Evolutionary conservation across 2,888 invertebrate genomes (phyloP).

Genomic region (Cephus spinipes): DNA sequence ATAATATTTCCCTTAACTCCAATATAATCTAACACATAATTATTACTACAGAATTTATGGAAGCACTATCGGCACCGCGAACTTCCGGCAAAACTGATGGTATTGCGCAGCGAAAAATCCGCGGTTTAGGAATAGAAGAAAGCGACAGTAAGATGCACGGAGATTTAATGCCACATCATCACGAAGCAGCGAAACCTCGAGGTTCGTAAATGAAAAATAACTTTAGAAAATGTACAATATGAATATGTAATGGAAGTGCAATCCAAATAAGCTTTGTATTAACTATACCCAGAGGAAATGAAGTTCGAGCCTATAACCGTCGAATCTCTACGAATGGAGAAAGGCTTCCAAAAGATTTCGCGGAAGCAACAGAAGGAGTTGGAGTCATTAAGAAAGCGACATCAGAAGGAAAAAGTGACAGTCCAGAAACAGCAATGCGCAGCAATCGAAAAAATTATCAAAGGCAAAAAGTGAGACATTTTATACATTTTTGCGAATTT

Average conservation of each 20-base stretch:
- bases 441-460: conserved; percentile 92
- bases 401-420: conserved; percentile 89
- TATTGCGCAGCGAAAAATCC: conserved; percentile 83
- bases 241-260: neutral
- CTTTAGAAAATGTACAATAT: neutral
- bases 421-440: conserved; percentile 93
- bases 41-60: conserved; percentile 88
- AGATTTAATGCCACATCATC: conserved; percentile 53
- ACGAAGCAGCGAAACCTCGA: conserved; percentile 56
- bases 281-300: conserved; percentile 62
- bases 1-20: neutral
- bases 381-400: conserved; percentile 91
- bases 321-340: conserved; percentile 88
- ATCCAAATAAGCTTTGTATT: neutral
- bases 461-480: conserved; percentile 85
- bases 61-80: conserved; percentile 94
- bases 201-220: conserved; percentile 37
- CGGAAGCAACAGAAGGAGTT: conserved; percentile 97
- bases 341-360: conserved; percentile 90
- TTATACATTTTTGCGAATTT: neutral
- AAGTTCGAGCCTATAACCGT: conserved; percentile 93
- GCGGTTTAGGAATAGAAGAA: conserved; percentile 94
- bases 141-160: conserved; percentile 68
- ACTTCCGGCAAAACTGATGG: conserved; percentile 68
- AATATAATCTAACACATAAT: neutral